Evolutionary conservation across 2,113 vertebrate genomes (phyloP).

Genomic region (Typhlomys cinereus): DNA sequence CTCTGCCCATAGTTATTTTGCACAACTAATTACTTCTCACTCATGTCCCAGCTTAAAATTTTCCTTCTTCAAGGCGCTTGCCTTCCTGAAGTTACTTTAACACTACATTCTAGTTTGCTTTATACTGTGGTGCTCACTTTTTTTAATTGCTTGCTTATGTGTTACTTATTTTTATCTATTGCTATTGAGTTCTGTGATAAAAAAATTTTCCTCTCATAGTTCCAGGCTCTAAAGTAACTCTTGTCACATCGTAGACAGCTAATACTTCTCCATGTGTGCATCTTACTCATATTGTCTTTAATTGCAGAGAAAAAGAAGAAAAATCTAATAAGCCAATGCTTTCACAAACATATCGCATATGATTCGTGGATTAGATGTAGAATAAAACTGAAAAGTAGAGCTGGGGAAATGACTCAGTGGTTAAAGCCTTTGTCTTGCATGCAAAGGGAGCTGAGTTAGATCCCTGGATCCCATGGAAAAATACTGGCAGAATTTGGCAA

Average conservation of each 20-base stretch:
- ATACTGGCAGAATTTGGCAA: no score
- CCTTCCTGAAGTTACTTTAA: background rate
- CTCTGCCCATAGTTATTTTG: background rate
- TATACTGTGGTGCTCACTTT: background rate
- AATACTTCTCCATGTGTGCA: background rate
- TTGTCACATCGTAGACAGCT: background rate
- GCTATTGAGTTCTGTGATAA: background rate
- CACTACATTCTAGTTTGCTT: background rate
- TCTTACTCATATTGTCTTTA: background rate
- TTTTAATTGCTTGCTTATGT: background rate
- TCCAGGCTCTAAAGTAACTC: background rate
- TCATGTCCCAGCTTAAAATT: background rate
- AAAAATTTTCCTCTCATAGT: background rate
- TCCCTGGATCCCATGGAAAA: no score
- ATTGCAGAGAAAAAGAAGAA: background rate
- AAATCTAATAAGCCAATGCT: background rate
- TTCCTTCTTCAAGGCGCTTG: background rate
- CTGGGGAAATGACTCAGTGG: no score
- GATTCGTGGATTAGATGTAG: background rate
- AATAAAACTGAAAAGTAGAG: no score
- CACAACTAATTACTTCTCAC: background rate
- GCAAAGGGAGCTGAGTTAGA: no score
- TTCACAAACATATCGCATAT: background rate
- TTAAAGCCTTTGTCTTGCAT: no score
- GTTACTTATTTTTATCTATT: background rate